Percentiles rank a stretch among this genome's conserved stretches.
These are phyloP conservation scores for Colius striatus DNA, from an alignment of 2,113 vertebrate species.

Conservation along the genomic window DNA sequence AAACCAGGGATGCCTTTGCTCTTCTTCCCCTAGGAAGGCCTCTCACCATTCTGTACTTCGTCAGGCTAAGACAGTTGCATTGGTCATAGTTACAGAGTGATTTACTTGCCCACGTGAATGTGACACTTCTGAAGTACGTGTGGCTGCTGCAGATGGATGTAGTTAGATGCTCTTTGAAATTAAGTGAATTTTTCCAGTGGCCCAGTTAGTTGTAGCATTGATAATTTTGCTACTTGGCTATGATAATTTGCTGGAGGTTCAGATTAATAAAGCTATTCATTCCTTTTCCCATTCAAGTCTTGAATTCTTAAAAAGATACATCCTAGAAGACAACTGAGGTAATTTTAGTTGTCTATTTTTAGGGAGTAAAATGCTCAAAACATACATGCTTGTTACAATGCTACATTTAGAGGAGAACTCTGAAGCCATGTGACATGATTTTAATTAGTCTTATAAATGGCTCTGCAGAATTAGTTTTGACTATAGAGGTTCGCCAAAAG, in stretches of 20 bases:
- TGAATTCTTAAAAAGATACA: not conserved
- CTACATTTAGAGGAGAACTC: not conserved
- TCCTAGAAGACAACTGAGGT: not conserved
- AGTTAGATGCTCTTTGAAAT: not conserved
- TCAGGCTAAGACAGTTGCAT: not conserved
- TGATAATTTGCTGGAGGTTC: not conserved
- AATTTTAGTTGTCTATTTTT: constrained; percentile 11
- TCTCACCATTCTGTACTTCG: not conserved
- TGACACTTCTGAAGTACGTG: not conserved
- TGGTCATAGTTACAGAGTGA: not conserved
- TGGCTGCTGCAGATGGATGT: not conserved
- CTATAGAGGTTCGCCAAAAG: not conserved
- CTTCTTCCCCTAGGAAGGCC: not conserved
- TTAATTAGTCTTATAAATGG: not conserved
- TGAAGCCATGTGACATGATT: not conserved
- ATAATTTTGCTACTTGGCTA: not conserved
- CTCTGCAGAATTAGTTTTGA: not conserved
- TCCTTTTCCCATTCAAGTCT: not conserved
- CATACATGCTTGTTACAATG: not conserved
- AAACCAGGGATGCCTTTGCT: not conserved
- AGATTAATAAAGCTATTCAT: not conserved
- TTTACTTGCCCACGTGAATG: not conserved
- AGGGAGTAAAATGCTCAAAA: not conserved
- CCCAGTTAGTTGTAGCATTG: not conserved
- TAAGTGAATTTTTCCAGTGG: not conserved